These are phyloP conservation scores for Poecile montanus DNA, from an alignment of 2,797 vertebrate species.

Conservation along the genomic window DNA sequence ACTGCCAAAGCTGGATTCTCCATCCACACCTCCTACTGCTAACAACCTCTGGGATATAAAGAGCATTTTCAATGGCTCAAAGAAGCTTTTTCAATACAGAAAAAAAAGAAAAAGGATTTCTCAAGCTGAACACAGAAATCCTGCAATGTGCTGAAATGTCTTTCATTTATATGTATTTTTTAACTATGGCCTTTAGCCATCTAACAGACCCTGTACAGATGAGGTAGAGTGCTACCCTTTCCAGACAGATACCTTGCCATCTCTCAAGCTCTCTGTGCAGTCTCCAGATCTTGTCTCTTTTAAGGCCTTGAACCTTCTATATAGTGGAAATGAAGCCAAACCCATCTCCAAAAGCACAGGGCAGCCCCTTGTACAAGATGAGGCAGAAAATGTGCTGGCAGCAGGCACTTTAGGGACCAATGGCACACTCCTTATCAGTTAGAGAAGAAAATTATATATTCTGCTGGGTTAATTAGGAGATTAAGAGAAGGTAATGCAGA, in stretches of 20 bases:
- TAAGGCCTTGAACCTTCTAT: neutral
- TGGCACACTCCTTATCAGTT: neutral
- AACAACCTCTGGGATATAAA: neutral
- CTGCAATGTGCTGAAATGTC: neutral
- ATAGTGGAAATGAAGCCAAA: neutral
- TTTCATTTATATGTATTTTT: neutral
- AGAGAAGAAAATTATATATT: neutral
- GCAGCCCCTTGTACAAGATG: neutral
- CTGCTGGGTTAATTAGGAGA: constrained; percentile 9
- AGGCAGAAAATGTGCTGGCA: neutral
- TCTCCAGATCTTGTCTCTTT: neutral
- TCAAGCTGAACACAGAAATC: neutral
- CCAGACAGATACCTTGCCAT: neutral
- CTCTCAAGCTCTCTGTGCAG: neutral
- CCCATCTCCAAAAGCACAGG: neutral
- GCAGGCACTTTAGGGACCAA: neutral
- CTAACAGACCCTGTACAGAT: neutral
- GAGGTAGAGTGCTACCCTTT: neutral
- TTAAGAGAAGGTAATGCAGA: neutral
- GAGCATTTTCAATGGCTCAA: neutral
- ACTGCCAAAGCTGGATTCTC: constrained; percentile 20
- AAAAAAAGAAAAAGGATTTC: neutral
- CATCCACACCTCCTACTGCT: neutral
- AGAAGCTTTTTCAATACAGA: neutral
- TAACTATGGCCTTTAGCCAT: neutral